Base-by-base conservation (phyloP, 1,140 invertebrate genomes). In the Spodoptera litura region DNA sequence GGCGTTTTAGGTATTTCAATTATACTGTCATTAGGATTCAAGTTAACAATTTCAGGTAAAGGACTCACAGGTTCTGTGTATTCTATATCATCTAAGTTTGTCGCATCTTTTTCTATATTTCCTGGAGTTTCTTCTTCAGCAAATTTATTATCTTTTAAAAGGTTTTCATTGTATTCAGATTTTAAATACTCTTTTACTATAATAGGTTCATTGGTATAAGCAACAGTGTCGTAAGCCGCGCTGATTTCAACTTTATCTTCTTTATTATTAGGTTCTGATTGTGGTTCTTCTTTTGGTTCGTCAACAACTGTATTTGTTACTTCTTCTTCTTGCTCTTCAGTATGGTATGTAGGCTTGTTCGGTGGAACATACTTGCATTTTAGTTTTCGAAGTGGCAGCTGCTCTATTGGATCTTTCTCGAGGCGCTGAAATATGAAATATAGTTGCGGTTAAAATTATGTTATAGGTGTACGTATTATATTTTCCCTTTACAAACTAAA, bases 281-380 rank as follows among this genome's bases (percentile, higher is more conserved):
- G 81, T 8, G 81, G 3, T 13, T 83, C 35, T 76, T 86, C 84
- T 68, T 87, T 82, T 4, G 83, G 15, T 25, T 85, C 13, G 78
- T 86, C 83, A 44, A 85, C 70, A 1, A 85, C 81, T 35, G 83
- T 82, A 77, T 77, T 81, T 13, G 82, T 82, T 68, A 79, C 81
- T 20, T 70, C 66, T 62, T 79, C 53, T 38, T 20, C 20, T 71
- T 49, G 15, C 20, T 75, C 78, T 38, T 44, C 38, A 44, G 15
- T 73, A 35, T 51, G 64, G 25, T 61, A 56, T 75, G 15, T 25
- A 0, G 25, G 31, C 31, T 12, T 25, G 2, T 12, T 53, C 13
- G 44, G 62, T 12, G 62, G 62, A 4, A 49, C 38, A 49, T 70
- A 70, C 53, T 70, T 70, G 38, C 62, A 66, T 49, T 66, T 66